phyloP scores from a whole-genome alignment of 2,888 invertebrate genomes.

The Eilema sororculum region DNA sequence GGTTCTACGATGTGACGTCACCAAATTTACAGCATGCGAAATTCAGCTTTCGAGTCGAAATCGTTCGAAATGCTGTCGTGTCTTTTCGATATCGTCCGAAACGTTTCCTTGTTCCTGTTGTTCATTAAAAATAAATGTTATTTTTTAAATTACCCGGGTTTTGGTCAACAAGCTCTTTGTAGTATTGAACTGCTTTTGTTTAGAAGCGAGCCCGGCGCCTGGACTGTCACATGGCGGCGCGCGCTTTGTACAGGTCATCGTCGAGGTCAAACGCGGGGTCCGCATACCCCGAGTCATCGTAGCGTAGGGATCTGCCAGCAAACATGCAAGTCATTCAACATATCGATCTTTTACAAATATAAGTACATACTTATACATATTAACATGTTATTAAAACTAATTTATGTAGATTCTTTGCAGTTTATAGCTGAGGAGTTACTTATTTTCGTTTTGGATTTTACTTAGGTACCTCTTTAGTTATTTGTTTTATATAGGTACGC shows the following conservation, averaged over 20 bases:
- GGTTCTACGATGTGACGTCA: too few species aligned
- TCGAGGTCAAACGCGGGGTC: conserved; percentile 91
- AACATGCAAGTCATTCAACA: conserved; percentile 1
- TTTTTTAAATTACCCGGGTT: neutral
- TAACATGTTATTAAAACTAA: neutral
- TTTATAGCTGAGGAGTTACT: neutral
- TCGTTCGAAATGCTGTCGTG: too few species aligned
- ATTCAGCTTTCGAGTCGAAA: too few species aligned
- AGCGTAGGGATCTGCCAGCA: conserved; percentile 84
- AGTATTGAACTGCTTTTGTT: conserved; percentile 27
- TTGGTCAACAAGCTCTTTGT: conserved; percentile 9
- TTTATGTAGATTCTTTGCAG: neutral
- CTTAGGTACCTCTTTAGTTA: neutral
- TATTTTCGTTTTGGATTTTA: too few species aligned
- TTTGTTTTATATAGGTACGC: neutral
- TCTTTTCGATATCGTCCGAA: too few species aligned
- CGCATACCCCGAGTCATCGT: conserved; percentile 91
- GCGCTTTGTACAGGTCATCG: conserved; percentile 89
- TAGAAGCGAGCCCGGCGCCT: conserved; percentile 81
- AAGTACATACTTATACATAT: neutral
- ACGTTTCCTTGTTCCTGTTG: too few species aligned
- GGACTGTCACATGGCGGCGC: conserved; percentile 86
- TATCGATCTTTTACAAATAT: neutral
- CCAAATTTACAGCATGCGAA: too few species aligned
- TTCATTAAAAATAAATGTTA: neutral